phyloP scores from a whole-genome alignment of 2,113 vertebrate genomes.

The Syrmaticus mikado region DNA sequence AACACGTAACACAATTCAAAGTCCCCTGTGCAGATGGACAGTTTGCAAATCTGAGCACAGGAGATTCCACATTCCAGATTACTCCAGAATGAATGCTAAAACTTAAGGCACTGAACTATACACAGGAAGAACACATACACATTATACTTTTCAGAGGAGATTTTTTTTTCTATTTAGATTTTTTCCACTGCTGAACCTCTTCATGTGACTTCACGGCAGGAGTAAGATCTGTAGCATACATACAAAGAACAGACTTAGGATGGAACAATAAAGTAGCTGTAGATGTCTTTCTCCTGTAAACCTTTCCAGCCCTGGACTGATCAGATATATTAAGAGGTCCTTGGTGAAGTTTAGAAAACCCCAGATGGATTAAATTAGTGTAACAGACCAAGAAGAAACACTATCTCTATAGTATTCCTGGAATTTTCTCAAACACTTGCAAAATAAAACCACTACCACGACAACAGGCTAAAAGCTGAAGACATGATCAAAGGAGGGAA shows the following conservation, averaged over 20 bases:
- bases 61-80: neutral
- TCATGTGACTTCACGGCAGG: neutral
- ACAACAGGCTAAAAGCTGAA: neutral
- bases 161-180: neutral
- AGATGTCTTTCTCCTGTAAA: neutral
- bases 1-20: neutral
- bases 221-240: neutral
- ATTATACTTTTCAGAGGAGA: rapidly evolving
- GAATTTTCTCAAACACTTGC: neutral
- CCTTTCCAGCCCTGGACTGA: neutral
- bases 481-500: neutral
- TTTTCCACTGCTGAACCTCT: neutral
- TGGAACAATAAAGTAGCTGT: neutral
- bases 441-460: neutral
- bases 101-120: neutral
- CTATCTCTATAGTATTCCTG: neutral
- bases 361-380: neutral
- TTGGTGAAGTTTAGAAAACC: neutral
- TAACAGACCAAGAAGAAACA: neutral
- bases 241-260: neutral
- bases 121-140: neutral
- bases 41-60: neutral
- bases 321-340: neutral
- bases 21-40: neutral
- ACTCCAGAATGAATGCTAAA: neutral